Evolutionary conservation across 2,113 vertebrate genomes (phyloP).

Genomic region (Phrynosoma platyrhinos): DNA sequence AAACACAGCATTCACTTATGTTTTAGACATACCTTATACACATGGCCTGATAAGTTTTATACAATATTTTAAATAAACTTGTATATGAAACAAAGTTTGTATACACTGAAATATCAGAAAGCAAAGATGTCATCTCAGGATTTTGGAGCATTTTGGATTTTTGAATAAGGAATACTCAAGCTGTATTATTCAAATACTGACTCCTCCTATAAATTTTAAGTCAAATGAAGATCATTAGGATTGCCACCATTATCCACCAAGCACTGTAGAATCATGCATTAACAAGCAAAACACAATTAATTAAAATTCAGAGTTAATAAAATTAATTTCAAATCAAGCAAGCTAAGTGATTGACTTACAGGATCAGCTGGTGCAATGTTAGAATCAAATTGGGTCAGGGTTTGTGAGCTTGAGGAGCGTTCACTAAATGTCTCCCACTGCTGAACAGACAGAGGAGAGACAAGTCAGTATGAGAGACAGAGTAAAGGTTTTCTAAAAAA

Average conservation of each 20-base stretch:
- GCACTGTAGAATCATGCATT: constrained; percentile 78
- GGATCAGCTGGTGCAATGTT: constrained; percentile 99
- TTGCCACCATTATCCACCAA: constrained; percentile 74
- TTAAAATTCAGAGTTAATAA: constrained; percentile 91
- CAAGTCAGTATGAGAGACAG: constrained; percentile 85
- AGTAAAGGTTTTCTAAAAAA: constrained; percentile 77
- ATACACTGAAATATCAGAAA: too few species aligned
- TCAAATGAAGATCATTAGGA: constrained; percentile 66
- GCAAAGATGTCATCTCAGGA: too few species aligned
- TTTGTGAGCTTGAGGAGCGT: constrained; percentile 99
- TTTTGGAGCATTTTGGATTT: too few species aligned
- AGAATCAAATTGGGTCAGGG: constrained; percentile 99
- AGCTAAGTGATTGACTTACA: constrained; percentile 99
- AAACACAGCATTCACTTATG: too few species aligned
- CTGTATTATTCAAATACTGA: background rate
- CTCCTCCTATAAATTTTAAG: constrained; percentile 30
- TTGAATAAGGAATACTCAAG: too few species aligned
- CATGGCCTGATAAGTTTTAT: too few species aligned
- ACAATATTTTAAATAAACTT: too few species aligned
- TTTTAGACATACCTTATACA: too few species aligned
- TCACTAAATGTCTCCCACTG: constrained; percentile 99
- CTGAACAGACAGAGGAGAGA: constrained; percentile 99
- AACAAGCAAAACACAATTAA: constrained; percentile 77
- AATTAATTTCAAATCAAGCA: constrained; percentile 97
- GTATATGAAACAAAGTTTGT: too few species aligned